A percentile compares a stretch with the other conserved stretches of the same genome.
phyloP scores from a whole-genome alignment of 2,113 vertebrate genomes.

The Oryzias celebensis region DNA sequence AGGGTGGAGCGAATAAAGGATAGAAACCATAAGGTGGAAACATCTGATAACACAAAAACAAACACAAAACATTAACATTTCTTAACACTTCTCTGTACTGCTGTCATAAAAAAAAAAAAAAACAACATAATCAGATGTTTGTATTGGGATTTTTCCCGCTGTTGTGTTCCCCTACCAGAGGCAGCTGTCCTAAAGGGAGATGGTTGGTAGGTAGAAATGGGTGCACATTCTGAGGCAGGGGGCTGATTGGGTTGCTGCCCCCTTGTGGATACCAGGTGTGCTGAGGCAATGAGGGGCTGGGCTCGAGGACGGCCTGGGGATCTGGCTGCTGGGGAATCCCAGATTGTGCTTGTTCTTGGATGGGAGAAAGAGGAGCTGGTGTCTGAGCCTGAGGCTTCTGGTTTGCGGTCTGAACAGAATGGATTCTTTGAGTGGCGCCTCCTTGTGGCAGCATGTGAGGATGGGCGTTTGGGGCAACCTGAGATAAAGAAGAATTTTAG shows the following conservation, averaged over 20 bases:
- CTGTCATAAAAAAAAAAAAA: too few species aligned
- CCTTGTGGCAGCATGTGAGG: conserved; percentile 14
- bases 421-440: conserved; percentile 16
- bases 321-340: conserved; percentile 16
- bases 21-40: conserved; percentile 52
- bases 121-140: neutral
- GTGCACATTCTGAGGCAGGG: conserved; percentile 17
- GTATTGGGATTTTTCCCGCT: neutral
- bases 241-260: conserved; percentile 30
- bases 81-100: neutral
- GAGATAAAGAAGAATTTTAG: neutral
- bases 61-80: neutral
- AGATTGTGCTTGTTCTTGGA: conserved; percentile 30
- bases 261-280: conserved; percentile 49
- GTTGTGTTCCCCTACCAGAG: conserved; percentile 34
- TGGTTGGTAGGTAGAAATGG: conserved; percentile 29
- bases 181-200: conserved; percentile 40
- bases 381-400: conserved; percentile 13
- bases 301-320: conserved; percentile 14
- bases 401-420: conserved; percentile 21
- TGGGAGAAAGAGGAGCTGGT: conserved; percentile 18
- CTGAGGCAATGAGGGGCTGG: conserved; percentile 28
- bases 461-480: conserved; percentile 29
- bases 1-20: conserved; percentile 38
- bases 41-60: conserved; percentile 32